Percentiles rank a stretch among this genome's conserved stretches.
Conservation (phyloP, 2,888 invertebrate genomes). For the Sussaba pulchella region DNA sequence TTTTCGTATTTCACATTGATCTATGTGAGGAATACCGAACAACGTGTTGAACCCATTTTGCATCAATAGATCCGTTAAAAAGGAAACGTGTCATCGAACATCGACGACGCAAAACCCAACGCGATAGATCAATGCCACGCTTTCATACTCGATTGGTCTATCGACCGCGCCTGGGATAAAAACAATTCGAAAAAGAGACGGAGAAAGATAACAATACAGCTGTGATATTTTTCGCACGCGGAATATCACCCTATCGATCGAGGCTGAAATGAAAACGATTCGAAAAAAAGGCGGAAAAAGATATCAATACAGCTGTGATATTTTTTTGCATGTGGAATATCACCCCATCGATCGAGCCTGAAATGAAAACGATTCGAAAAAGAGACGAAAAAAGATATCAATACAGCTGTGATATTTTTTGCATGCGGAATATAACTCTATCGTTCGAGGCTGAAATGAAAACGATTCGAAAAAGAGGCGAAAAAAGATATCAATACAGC, state of each 20-base stretch:
- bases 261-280: neutral
- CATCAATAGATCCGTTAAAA: neutral
- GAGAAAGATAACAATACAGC: neutral
- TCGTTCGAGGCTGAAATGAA: no score
- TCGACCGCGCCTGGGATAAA: constrained; percentile 16
- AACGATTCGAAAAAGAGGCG: no score
- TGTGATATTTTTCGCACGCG: no score
- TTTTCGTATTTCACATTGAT: neutral
- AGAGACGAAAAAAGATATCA: neutral
- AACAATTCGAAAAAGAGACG: no score
- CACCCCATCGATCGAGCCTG: constrained; percentile 20
- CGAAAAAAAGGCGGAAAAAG: no score
- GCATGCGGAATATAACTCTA: no score
- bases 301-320: no score
- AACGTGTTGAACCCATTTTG: neutral
- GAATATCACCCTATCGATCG: no score
- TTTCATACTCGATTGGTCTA: neutral
- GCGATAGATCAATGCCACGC: neutral
- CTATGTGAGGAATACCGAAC: neutral
- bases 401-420: no score
- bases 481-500: neutral
- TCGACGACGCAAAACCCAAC: neutral
- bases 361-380: neutral
- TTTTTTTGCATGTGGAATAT: no score
- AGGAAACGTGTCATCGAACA: neutral